Evolutionary conservation across 2,888 invertebrate species (phyloP).

Genomic region (Hypolimnas misippus): DNA sequence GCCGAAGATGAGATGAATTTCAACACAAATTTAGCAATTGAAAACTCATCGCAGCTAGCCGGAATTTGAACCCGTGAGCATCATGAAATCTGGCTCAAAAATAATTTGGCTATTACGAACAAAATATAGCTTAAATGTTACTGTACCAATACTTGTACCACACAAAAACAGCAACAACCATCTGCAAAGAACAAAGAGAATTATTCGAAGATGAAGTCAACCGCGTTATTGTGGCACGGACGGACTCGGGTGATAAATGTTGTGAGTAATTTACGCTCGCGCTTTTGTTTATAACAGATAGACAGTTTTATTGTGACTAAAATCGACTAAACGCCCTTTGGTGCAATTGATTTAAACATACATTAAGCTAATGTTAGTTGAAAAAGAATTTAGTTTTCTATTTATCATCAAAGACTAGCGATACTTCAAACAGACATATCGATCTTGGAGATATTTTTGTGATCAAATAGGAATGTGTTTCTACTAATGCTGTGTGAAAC

Average conservation of each 20-base stretch:
- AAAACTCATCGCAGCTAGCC: too few relatives aligned
- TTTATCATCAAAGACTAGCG: conserved; percentile 4
- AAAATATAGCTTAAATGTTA: not conserved
- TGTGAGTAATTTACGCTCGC: conserved; percentile 76
- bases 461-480: too few relatives aligned
- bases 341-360: conserved; percentile 8
- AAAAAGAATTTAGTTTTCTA: not conserved
- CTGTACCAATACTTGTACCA: conserved; percentile 48
- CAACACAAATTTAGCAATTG: too few relatives aligned
- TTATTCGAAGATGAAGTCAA: conserved; percentile 83
- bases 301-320: conserved; percentile 47
- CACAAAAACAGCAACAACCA: conserved; percentile 62
- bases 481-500: too few relatives aligned
- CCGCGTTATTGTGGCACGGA: conserved; percentile 77
- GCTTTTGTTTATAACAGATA: conserved; percentile 58
- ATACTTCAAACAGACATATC: too few relatives aligned
- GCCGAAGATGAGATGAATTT: too few relatives aligned
- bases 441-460: too few relatives aligned
- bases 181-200: conserved; percentile 79
- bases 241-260: conserved; percentile 73
- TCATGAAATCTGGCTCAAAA: too few relatives aligned
- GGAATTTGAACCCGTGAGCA: too few relatives aligned
- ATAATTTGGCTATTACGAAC: not conserved
- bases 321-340: conserved; percentile 34
- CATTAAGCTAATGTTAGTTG: not conserved